A percentile compares a stretch with the other conserved stretches of the same genome.
These are phyloP conservation scores for Ostrea denselamellosa DNA, from an alignment of 1,140 invertebrate genomes.

Conservation along the genomic window DNA sequence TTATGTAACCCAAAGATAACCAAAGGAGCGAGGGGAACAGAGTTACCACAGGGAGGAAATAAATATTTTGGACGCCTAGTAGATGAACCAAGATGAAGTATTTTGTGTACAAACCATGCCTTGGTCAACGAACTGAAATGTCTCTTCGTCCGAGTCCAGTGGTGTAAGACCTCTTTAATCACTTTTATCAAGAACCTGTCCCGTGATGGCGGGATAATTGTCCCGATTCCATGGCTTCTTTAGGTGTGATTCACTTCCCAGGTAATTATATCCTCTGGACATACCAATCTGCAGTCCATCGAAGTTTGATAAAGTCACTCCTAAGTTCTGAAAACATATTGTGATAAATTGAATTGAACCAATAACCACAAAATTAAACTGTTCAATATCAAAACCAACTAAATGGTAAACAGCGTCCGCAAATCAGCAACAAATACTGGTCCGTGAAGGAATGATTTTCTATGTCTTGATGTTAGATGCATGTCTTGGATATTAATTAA, in stretches of 20 bases:
- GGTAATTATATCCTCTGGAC: neutral
- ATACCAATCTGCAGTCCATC: neutral
- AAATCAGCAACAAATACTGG: no score
- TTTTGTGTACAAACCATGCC: slow-evolving; percentile 34
- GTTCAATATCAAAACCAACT: neutral
- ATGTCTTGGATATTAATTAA: neutral
- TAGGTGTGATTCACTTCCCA: slow-evolving; percentile 18
- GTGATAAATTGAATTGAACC: slow-evolving; percentile 14
- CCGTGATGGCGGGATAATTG: slow-evolving; percentile 4
- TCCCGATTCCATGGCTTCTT: neutral
- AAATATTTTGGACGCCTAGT: neutral
- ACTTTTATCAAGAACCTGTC: neutral
- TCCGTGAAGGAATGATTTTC: neutral
- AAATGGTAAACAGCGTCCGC: neutral
- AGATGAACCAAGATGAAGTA: neutral
- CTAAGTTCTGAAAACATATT: slow-evolving; percentile 7
- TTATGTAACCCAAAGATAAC: slow-evolving; percentile 24
- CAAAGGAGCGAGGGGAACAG: neutral
- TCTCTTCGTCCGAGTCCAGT: neutral
- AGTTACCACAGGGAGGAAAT: slow-evolving; percentile 8
- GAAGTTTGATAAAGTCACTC: neutral
- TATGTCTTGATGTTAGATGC: neutral
- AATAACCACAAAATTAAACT: slow-evolving; percentile 1
- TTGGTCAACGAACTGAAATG: neutral
- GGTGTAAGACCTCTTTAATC: neutral